Evolutionary conservation across 1,140 invertebrate genomes (phyloP), one percentile per base, ranked within the genome.

Genomic region (Philotrypesis tridentata): DNA sequence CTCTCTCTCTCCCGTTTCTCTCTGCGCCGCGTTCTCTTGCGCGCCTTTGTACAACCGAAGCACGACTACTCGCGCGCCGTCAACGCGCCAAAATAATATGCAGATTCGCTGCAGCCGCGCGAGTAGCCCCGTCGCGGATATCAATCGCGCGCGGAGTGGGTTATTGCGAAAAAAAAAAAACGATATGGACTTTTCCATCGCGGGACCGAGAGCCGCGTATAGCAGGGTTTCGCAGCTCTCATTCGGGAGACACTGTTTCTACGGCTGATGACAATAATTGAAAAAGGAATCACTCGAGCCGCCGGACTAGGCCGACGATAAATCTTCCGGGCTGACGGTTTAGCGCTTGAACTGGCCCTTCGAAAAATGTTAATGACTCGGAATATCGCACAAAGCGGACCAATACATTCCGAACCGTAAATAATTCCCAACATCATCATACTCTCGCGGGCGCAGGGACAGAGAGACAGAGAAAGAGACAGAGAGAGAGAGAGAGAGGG

Each of bases 31-130:
- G 3, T 6, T 48, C 14, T 48, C 43, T 48, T 14, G 14, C 21
- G 48, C 48, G 21, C 17, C 48, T 21, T 55, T 55, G 21, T 7
- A 55, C 48, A 55, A 55, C n/a, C 48, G 48, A 55, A 55, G 21
- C 48, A 55, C 48, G 21, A 17, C 14, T 14, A n/a, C n/a, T n/a
- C n/a, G n/a, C 21, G 17, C 61, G 55, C 55, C 48, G 72, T 61
- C 48, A 74, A 33, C 48, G 31, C 31, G n/a, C 31, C 29, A 33
- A 75, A 75, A 63, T 61, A 60, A 75, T 31, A 75, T 75, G 55
- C 17, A 75, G 73, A 61, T 75, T 75, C 61, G 55, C 61, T 14
- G 21, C 17, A 21, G 48, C 40, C n/a, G 21, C 43, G 17, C 43
- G 43, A 2, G 33, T 61, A 61, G 17, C 25, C 29, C 17, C 55